These are phyloP conservation scores for Chaenogobius annularis DNA, from an alignment of 2,113 vertebrate species.

Conservation along the genomic window DNA sequence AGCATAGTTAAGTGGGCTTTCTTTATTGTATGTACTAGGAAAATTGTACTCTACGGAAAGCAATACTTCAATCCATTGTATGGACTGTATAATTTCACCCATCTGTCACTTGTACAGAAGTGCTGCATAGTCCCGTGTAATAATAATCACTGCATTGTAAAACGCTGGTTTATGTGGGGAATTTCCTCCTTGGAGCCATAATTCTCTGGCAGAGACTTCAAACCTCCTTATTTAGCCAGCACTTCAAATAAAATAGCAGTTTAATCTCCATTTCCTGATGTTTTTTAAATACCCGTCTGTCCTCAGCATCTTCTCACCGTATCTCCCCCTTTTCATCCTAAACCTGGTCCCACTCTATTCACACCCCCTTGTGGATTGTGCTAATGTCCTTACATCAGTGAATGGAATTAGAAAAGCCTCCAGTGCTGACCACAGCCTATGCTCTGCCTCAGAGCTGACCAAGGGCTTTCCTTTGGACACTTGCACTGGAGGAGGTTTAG, in stretches of 20 bases:
- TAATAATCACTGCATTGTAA: not conserved
- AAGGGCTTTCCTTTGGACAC: constrained; percentile 36
- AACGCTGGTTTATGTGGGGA: not conserved
- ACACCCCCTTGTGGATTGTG: constrained; percentile 6
- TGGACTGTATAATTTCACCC: no score
- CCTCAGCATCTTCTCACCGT: not conserved
- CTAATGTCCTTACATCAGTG: constrained; percentile 33
- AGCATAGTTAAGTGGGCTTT: no score
- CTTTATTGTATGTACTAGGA: no score
- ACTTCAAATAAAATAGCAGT: not conserved
- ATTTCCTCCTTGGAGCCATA: no score
- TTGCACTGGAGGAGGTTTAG: constrained; percentile 20
- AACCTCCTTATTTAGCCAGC: not conserved
- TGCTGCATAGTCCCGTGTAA: not conserved
- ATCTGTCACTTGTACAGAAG: no score
- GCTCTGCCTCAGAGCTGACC: constrained; percentile 32
- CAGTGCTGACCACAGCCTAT: constrained; percentile 37
- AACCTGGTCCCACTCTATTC: not conserved
- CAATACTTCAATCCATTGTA: no score
- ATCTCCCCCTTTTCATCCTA: not conserved
- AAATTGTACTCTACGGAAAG: no score
- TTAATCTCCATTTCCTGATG: not conserved
- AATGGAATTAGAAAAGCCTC: constrained; percentile 12
- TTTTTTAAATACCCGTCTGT: not conserved
- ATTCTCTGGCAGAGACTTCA: not conserved